A percentile compares a stretch with the other conserved stretches of the same genome.
Evolutionary conservation across 2,888 invertebrate genomes (phyloP).

Genomic region (Cantharis rufa): DNA sequence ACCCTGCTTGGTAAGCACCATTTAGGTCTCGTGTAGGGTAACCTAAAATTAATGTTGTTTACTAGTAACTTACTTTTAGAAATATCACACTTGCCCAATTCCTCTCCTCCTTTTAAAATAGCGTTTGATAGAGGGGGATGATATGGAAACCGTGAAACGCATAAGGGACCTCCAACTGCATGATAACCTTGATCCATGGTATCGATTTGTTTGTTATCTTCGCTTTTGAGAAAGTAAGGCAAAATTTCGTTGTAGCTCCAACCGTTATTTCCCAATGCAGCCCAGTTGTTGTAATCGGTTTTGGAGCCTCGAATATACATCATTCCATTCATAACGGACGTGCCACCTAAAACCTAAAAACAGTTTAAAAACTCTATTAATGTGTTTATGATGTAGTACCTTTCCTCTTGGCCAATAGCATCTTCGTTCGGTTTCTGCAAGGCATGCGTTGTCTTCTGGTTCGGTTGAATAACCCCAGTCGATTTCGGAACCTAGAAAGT

Average conservation of each 20-base stretch:
- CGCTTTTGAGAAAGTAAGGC: conserved; percentile 87
- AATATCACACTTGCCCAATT: conserved; percentile 62
- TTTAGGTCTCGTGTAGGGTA: conserved; percentile 80
- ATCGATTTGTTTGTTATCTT: conserved; percentile 74
- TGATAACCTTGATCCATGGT: conserved; percentile 79
- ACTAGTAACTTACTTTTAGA: not conserved
- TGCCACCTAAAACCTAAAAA: conserved; percentile 81
- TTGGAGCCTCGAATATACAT: conserved; percentile 90
- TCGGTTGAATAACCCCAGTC: conserved; percentile 89
- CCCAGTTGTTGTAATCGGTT: conserved; percentile 88
- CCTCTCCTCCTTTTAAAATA: conserved; percentile 76
- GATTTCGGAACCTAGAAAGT: conserved; percentile 83
- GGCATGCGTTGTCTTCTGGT: conserved; percentile 76
- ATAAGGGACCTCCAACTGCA: conserved; percentile 75
- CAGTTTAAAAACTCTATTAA: not conserved
- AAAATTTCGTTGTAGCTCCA: conserved; percentile 90
- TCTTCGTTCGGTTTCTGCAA: conserved; percentile 69
- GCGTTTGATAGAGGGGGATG: conserved; percentile 83
- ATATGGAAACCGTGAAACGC: conserved; percentile 82
- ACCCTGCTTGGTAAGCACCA: conserved; percentile 79
- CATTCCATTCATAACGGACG: conserved; percentile 95
- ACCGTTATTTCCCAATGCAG: conserved; percentile 80
- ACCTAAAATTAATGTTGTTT: conserved; percentile 56
- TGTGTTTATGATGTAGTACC: conserved; percentile 57
- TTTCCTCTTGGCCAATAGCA: conserved; percentile 89